Evolutionary conservation across 2,888 invertebrate species (phyloP), one percentile per base, ranked within the genome.

Genomic region (Nomada ferruginata): DNA sequence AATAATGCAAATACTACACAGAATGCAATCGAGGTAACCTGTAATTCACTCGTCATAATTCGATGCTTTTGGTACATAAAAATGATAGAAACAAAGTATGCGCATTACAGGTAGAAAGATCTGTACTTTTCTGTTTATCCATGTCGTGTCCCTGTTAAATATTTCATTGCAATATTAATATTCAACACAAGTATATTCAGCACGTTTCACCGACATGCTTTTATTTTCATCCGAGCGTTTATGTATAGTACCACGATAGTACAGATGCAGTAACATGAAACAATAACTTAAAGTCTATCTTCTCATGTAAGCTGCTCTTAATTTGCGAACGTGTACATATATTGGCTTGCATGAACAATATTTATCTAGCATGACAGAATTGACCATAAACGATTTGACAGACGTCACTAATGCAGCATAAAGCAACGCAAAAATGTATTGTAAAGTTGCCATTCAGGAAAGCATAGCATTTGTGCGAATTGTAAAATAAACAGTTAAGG

Each of bases 231-330:
- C n/a, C 36, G 5, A 15, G 29, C 26, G 61, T 63, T 47, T 61
- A 29, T 53, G 29, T 5, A 50, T 76, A 13, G 23, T n/a, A n/a
- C n/a, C n/a, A n/a, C n/a, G n/a, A n/a, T n/a, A n/a, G n/a, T 50
- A 20, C 20, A 42, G 1, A 26, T 20, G 20, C 36, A 47, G 3
- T 20, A 18, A n/a, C 0, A 10, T 13, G 3, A 64, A 64, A 74
- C 57, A 57, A 44, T 29, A 70, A 59, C 44, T 60, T 72, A 55
- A 79, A 72, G 80, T 13, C 44, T 29, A 57, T 15, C 26, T 70
- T 65, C 59, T 69, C 68, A 81, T 81, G 81, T 70, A 72, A 63
- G 5, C 42, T 59, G 18, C 26, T 15, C 3, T 47, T 47, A 15
- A 15, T 47, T 47, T 47, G 36, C 15, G 47, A 47, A 47, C 47